Conservation (phyloP, 2,113 vertebrate genomes). For the Macquaria australasica region DNA sequence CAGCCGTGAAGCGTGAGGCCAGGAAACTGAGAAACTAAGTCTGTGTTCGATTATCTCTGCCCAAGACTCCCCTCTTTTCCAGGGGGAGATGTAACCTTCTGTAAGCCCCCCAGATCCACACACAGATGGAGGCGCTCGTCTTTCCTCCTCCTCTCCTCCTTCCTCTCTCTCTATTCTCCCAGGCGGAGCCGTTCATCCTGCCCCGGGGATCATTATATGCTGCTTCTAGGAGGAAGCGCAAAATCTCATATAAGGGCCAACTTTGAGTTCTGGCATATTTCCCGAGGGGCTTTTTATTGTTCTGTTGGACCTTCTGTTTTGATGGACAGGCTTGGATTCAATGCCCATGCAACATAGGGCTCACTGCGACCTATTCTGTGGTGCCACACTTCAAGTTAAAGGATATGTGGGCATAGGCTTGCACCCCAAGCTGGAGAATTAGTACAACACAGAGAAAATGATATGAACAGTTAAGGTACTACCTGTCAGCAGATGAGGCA, state of each 20-base stretch:
- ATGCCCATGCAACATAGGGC: constrained; percentile 17
- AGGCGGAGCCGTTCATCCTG: constrained; percentile 65
- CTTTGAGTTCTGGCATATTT: constrained; percentile 65
- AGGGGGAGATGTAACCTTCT: constrained; percentile 65
- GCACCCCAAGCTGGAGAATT: constrained; percentile 19
- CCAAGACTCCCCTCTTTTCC: constrained; percentile 56
- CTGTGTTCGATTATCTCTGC: constrained; percentile 52
- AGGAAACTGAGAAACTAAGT: constrained; percentile 35
- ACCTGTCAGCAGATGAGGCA: constrained; percentile 23
- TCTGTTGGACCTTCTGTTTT: constrained; percentile 60
- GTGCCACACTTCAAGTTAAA: constrained; percentile 12
- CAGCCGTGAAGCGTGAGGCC: constrained; percentile 49
- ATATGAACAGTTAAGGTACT: neutral
- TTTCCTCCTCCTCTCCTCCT: constrained; percentile 44
- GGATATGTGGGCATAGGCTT: constrained; percentile 4
- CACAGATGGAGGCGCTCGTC: constrained; percentile 78
- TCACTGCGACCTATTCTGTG: constrained; percentile 12
- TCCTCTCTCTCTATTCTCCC: constrained; percentile 60
- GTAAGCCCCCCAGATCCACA: constrained; percentile 70
- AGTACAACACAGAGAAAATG: constrained; percentile 9
- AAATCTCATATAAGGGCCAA: constrained; percentile 66
- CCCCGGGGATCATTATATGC: constrained; percentile 77
- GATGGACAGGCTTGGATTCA: constrained; percentile 53
- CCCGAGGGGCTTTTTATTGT: constrained; percentile 68
- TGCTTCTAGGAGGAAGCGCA: constrained; percentile 63